Conservation (phyloP, 2,888 invertebrate genomes). For the Pterostichus niger region DNA sequence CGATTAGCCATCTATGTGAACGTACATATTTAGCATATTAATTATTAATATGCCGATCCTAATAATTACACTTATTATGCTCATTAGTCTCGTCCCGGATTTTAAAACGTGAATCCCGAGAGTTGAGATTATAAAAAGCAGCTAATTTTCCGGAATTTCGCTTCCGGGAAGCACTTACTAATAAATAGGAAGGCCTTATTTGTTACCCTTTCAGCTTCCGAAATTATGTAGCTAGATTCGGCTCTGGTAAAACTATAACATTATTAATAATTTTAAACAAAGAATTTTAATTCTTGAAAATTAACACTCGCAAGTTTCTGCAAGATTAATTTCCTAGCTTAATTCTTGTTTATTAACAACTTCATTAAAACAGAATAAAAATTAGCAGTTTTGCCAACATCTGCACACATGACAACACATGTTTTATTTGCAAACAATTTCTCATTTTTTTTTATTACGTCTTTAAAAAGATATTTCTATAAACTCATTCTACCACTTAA, state of each 20-base stretch:
- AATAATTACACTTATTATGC: too few species aligned
- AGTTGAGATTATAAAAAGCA: too few species aligned
- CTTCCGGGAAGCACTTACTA: too few species aligned
- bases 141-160: too few species aligned
- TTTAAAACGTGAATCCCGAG: too few species aligned
- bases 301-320: slow-evolving; percentile 24
- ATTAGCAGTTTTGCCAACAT: slow-evolving; percentile 51
- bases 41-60: too few species aligned
- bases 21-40: too few species aligned
- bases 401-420: slow-evolving; percentile 34
- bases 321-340: slow-evolving; percentile 19
- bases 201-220: not conserved
- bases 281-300: slow-evolving; percentile 32
- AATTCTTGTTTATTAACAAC: slow-evolving; percentile 45
- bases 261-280: slow-evolving; percentile 22
- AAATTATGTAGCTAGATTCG: not conserved
- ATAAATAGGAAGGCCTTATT: not conserved
- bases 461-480: slow-evolving; percentile 21
- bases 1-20: too few species aligned
- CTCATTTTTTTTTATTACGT: slow-evolving; percentile 27
- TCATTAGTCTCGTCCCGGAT: too few species aligned
- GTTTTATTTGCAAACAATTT: slow-evolving; percentile 42
- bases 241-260: not conserved
- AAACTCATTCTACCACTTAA: slow-evolving; percentile 2
- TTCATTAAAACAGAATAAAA: slow-evolving; percentile 57